Percentiles rank a stretch among this genome's conserved stretches.
These are phyloP conservation scores for Phocoena sinus DNA, from an alignment of 2,113 vertebrate species.

Conservation along the genomic window DNA sequence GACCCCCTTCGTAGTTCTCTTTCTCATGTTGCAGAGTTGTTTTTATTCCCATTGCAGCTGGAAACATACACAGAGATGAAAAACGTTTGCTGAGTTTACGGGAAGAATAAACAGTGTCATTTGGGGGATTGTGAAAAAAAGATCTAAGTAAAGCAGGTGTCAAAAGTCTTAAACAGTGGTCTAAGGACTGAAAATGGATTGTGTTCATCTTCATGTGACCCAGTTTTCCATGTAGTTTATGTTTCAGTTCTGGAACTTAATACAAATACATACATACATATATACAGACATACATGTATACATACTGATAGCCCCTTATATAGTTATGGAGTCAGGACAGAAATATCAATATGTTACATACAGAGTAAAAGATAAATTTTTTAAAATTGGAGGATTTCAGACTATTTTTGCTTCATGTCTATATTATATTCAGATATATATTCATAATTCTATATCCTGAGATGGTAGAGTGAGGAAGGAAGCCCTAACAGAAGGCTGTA, in stretches of 20 bases:
- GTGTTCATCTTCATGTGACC: constrained; percentile 43
- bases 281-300: not conserved
- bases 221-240: constrained; percentile 32
- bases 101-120: constrained; percentile 35
- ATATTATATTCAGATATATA: constrained; percentile 23
- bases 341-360: not conserved
- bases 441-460: not conserved
- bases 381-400: not conserved
- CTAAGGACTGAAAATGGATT: constrained; percentile 43
- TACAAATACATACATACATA: not conserved
- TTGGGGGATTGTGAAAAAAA: constrained; percentile 63
- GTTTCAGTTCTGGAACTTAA: not conserved
- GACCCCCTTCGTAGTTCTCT: constrained; percentile 48
- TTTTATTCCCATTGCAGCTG: constrained; percentile 60
- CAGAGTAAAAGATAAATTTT: not conserved
- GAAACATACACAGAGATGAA: constrained; percentile 59
- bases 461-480: not conserved
- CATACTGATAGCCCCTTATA: not conserved
- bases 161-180: constrained; percentile 13
- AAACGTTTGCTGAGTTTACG: constrained; percentile 42
- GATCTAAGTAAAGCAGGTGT: constrained; percentile 49
- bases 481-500: not conserved
- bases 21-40: constrained; percentile 26
- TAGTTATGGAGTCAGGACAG: not conserved
- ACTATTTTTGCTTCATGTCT: not conserved